Evolutionary conservation across 2,888 invertebrate genomes (phyloP), one percentile per base, ranked within the genome.

Genomic region (Eupithecia subumbrata): DNA sequence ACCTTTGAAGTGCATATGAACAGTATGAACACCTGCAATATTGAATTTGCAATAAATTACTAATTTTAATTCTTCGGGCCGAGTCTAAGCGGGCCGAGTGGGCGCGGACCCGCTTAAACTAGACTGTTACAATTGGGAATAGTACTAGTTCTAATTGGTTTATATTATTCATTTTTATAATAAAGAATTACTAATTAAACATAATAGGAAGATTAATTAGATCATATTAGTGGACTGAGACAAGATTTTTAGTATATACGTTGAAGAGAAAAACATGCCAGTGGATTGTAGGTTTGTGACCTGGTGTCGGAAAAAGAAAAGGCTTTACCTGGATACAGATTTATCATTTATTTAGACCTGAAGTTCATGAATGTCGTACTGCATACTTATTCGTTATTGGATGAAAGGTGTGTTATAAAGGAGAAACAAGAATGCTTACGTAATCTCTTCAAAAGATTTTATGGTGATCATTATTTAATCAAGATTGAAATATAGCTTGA

Each of bases 401-500:
- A 9, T 9, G 8, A 48, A n/a, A 48, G 48, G 18, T 8, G 9
- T n/a, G 8, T n/a, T 11, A n/a, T 68, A 43, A 68, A 43, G 8
- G 40, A 40, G 9, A 25, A 68, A 40, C 22, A 45, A 40, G 43
- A 43, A 76, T 52, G 43, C 14, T 64, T 14, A 68, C 25, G 43
- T 45, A 73, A 69, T 34, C 60, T 45, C 68, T 45, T 43, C 25
- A 68, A 68, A 64, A 68, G 43, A 40, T 43, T 56, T 72, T 40
- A 52, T 52, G 40, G 16, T 37, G 48, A 34, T 69, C 60, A 73
- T 69, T 45, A 69, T 87, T 89, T 89, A 89, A 90, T 91, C 88
- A 88, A 85, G 84, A 86, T 87, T 86, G 88, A 85, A 87, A 87
- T 88, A 87, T 88, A 87, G 87, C 88, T 82, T 85, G 86, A 85